These are phyloP conservation scores for Oxycera nigricornis DNA, from an alignment of 2,888 invertebrate species.

Conservation along the genomic window DNA sequence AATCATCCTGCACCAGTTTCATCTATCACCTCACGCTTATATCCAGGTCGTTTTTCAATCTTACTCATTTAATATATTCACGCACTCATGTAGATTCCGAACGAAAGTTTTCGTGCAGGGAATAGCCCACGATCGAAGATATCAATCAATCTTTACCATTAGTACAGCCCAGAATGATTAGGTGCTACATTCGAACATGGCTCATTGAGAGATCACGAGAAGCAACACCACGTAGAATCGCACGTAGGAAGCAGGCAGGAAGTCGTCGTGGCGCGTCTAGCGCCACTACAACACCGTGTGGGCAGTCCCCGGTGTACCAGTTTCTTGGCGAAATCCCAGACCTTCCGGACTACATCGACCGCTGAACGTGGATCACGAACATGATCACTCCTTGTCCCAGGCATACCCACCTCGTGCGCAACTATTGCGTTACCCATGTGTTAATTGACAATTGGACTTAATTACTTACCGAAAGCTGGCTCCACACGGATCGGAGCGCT, in stretches of 20 bases:
- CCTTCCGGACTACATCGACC: neutral
- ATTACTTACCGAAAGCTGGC: slow-evolving; percentile 20
- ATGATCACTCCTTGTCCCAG: neutral
- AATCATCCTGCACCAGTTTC: no score
- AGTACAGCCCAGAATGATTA: no score
- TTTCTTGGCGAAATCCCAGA: neutral
- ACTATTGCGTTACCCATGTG: neutral
- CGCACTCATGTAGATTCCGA: no score
- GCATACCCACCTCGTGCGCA: neutral
- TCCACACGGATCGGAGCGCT: neutral
- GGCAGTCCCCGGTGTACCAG: neutral
- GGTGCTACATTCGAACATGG: no score
- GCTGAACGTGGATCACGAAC: neutral
- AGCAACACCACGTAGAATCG: neutral
- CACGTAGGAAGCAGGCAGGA: slow-evolving; percentile 29
- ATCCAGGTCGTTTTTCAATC: no score
- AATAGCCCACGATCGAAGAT: no score
- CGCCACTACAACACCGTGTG: slow-evolving; percentile 5
- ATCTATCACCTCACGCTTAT: no score
- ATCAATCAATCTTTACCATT: no score
- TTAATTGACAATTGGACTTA: slow-evolving; percentile 32
- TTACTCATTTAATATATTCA: no score
- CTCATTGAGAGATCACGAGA: neutral
- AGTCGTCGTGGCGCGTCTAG: slow-evolving; percentile 25
- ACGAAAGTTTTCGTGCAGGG: no score